Evolutionary conservation across 2,888 invertebrate genomes (phyloP).

Genomic region (Hymenopus coronatus): DNA sequence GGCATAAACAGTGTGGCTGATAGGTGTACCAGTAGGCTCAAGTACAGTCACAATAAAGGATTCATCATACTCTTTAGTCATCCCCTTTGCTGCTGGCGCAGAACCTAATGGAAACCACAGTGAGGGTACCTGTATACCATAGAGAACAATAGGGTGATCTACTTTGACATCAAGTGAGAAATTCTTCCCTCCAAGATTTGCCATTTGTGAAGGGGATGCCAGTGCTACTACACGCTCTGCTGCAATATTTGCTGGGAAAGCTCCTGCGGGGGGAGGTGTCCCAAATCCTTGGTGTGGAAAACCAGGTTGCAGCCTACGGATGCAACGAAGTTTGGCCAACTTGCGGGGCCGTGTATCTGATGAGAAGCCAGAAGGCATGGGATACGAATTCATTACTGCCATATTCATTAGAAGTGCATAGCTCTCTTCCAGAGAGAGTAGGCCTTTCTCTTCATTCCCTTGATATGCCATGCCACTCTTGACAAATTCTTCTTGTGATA

Average conservation of each 20-base stretch:
- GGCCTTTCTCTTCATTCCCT: background rate
- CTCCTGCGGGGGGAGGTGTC: background rate
- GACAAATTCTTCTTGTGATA: slow-evolving; percentile 36
- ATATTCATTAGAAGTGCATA: slow-evolving; percentile 21
- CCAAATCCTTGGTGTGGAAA: background rate
- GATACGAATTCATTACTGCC: slow-evolving; percentile 6
- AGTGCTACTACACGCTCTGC: slow-evolving; percentile 15
- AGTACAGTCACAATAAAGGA: slow-evolving; percentile 23
- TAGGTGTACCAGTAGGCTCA: slow-evolving; percentile 17
- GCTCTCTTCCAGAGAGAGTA: slow-evolving; percentile 19
- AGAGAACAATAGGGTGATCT: slow-evolving; percentile 20
- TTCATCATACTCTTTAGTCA: slow-evolving; percentile 22
- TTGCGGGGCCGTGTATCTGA: slow-evolving; percentile 3
- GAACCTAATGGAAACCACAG: background rate
- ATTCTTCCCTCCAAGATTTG: slow-evolving; percentile 17
- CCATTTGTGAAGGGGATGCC: slow-evolving; percentile 2
- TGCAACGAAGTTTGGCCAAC: slow-evolving; percentile 14
- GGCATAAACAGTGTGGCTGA: slow-evolving; percentile 17
- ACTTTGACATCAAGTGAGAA: slow-evolving; percentile 21
- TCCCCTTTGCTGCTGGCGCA: background rate
- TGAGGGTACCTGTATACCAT: slow-evolving; percentile 22
- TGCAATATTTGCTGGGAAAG: background rate
- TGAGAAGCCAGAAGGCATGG: slow-evolving; percentile 14
- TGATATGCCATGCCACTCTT: slow-evolving; percentile 19
- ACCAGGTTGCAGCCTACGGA: slow-evolving; percentile 5